A percentile compares a stretch with the other conserved stretches of the same genome.
These are phyloP conservation scores for Acanthornis magna DNA, from an alignment of 2,797 vertebrate genomes.

Conservation along the genomic window DNA sequence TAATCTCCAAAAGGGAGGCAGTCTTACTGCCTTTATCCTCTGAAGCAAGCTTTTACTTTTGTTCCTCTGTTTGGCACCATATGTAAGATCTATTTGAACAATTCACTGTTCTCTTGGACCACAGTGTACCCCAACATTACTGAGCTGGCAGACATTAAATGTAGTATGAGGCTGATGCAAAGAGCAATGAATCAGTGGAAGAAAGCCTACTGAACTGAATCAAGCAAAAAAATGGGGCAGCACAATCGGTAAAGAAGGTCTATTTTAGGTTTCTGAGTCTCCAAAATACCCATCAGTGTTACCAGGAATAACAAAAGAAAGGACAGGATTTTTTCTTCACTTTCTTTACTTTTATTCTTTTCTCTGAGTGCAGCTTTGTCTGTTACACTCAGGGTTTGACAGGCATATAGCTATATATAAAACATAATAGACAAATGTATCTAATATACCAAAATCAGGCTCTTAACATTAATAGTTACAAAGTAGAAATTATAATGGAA, in stretches of 20 bases:
- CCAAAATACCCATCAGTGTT: neutral
- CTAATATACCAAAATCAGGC: neutral
- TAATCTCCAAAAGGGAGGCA: neutral
- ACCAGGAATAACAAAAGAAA: conserved; percentile 6
- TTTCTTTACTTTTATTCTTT: neutral
- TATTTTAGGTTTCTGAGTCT: neutral
- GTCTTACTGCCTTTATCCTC: neutral
- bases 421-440: neutral
- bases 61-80: neutral
- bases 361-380: neutral
- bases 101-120: neutral
- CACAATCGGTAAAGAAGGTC: neutral
- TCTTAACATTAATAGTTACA: neutral
- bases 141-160: neutral
- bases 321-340: neutral
- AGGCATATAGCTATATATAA: conserved; percentile 8
- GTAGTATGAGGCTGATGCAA: neutral
- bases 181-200: neutral
- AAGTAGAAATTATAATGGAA: conserved; percentile 15
- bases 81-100: neutral
- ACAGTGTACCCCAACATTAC: neutral
- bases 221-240: neutral
- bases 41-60: neutral
- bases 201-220: neutral
- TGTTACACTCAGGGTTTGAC: neutral